Evolutionary conservation across 2,888 invertebrate genomes (phyloP).

Genomic region (Brenthis daphne): DNA sequence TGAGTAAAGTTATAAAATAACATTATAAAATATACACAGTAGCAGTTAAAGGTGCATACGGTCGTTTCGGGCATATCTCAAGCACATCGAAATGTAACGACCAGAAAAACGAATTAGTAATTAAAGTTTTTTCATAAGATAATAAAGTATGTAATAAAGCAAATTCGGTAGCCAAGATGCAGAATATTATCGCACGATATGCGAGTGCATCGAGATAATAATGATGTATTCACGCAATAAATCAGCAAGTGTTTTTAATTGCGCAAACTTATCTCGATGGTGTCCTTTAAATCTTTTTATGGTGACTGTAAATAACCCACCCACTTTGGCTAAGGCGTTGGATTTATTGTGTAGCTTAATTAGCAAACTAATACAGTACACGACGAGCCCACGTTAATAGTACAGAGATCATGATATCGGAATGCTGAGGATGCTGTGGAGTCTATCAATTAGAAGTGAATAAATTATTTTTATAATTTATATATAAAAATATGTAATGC

Average conservation of each 20-base stretch:
- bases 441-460: not conserved
- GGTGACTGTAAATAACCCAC: slow-evolving; percentile 64
- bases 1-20: not conserved
- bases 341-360: slow-evolving; percentile 65
- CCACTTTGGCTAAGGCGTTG: slow-evolving; percentile 50
- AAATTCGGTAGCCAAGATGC: slow-evolving; percentile 22
- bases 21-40: not conserved
- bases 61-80: slow-evolving; percentile 4
- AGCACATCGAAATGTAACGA: slow-evolving; percentile 14
- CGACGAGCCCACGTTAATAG: slow-evolving; percentile 42
- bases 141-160: slow-evolving; percentile 14
- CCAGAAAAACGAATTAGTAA: slow-evolving; percentile 18
- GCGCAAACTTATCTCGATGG: slow-evolving; percentile 52
- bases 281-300: slow-evolving; percentile 67
- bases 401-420: slow-evolving; percentile 14
- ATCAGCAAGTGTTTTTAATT: slow-evolving; percentile 50
- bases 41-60: slow-evolving; percentile 1
- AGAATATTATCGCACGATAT: slow-evolving; percentile 11
- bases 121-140: slow-evolving; percentile 8
- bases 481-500: no score
- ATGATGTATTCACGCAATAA: slow-evolving; percentile 36
- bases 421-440: slow-evolving; percentile 13
- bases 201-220: slow-evolving; percentile 8
- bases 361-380: slow-evolving; percentile 52
- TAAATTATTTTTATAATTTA: no score